phyloP scores from a whole-genome alignment of 2,113 vertebrate genomes.

The Polypterus senegalus region DNA sequence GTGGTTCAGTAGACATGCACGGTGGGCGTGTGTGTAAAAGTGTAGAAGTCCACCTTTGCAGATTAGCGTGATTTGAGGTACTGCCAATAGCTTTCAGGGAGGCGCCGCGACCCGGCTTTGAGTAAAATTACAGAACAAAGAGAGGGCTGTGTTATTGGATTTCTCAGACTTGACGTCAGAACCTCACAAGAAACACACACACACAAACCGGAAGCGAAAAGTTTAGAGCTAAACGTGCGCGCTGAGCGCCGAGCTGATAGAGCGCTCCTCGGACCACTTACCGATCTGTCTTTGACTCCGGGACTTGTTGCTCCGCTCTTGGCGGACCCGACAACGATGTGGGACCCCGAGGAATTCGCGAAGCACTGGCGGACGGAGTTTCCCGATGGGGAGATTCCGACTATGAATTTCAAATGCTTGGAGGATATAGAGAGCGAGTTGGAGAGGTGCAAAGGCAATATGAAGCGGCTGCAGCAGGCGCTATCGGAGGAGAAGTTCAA shows the following conservation, averaged over 20 bases:
- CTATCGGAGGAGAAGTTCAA: conserved; percentile 79
- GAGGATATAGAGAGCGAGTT: conserved; percentile 66
- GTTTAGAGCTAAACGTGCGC: conserved; percentile 8
- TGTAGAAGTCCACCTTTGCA: no score
- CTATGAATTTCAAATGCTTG: conserved; percentile 57
- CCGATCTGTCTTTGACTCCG: no score
- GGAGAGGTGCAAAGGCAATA: conserved; percentile 56
- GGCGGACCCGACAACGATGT: conserved; percentile 37
- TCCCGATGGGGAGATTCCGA: conserved; percentile 59
- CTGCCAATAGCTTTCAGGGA: no score
- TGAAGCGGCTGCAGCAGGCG: conserved; percentile 65
- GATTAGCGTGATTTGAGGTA: no score
- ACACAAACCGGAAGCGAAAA: conserved; percentile 30
- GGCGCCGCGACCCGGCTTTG: no score
- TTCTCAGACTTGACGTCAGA: conserved; percentile 15
- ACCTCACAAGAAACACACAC: no score
- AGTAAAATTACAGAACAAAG: no score
- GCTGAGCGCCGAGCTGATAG: no score
- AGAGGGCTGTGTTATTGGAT: conserved; percentile 20
- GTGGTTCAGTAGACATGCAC: no score
- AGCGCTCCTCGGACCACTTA: no score
- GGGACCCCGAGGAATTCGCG: conserved; percentile 71
- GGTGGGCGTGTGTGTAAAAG: no score
- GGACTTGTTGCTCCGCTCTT: no score
- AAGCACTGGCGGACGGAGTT: conserved; percentile 79